phyloP scores from a whole-genome alignment of 2,797 vertebrate species.

The Peromyscus eremicus region DNA sequence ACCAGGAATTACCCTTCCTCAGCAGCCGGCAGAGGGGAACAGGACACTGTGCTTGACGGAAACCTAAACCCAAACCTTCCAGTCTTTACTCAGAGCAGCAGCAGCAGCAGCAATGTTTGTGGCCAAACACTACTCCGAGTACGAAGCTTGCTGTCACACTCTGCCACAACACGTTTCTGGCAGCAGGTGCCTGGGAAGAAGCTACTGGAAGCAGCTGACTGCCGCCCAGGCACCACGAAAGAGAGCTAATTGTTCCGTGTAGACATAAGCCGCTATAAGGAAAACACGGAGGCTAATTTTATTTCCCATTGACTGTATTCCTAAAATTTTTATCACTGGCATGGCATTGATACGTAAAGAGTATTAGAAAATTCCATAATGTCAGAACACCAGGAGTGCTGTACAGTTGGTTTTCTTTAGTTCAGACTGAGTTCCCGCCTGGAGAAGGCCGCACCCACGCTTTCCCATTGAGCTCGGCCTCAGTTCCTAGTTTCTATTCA shows the following conservation, averaged over 20 bases:
- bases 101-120: background rate
- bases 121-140: background rate
- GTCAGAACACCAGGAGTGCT: background rate
- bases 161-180: background rate
- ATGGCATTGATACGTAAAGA: background rate
- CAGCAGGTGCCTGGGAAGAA: background rate
- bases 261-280: background rate
- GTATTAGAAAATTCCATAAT: background rate
- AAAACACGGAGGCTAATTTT: background rate
- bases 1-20: background rate
- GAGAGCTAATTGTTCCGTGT: background rate
- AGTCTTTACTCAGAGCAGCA: background rate
- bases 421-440: background rate
- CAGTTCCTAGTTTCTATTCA: background rate
- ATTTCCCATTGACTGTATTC: background rate
- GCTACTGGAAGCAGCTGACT: background rate
- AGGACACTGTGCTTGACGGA: background rate
- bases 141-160: background rate
- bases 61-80: background rate
- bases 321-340: background rate
- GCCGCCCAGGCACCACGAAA: background rate
- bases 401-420: background rate
- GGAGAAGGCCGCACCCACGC: background rate
- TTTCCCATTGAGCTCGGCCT: background rate
- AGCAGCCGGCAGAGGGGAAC: background rate